Percentiles rank a stretch among this genome's conserved stretches.
Evolutionary conservation across 2,113 vertebrate genomes (phyloP).

Genomic region (Istiophorus platypterus): DNA sequence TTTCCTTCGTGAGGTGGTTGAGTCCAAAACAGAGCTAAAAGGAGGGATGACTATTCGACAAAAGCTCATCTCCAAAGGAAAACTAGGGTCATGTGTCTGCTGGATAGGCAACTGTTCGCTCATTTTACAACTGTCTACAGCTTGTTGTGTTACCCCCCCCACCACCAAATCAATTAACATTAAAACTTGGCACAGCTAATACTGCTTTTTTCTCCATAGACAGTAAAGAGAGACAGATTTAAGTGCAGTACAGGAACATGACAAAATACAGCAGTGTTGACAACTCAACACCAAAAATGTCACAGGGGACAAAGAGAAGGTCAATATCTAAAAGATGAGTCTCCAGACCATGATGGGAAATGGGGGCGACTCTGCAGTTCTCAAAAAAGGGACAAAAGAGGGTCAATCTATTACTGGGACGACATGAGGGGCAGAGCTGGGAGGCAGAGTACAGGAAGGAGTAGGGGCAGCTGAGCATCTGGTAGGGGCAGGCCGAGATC

Average conservation of each 20-base stretch:
- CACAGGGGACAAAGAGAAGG: neutral
- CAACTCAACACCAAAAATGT: neutral
- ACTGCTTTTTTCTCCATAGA: neutral
- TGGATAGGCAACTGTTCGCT: neutral
- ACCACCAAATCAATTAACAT: neutral
- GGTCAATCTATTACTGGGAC: constrained; percentile 34
- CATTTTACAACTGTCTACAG: neutral
- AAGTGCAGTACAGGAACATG: neutral
- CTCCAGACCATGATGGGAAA: neutral
- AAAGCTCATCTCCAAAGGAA: neutral
- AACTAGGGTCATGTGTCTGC: neutral
- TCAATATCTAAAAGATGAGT: neutral
- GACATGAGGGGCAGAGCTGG: constrained; percentile 1
- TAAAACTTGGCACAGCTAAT: neutral
- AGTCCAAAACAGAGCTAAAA: no score
- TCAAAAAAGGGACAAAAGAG: neutral
- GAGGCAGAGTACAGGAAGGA: neutral
- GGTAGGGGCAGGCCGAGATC: constrained; percentile 33
- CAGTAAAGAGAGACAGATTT: neutral
- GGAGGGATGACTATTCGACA: no score
- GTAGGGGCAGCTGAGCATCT: constrained; percentile 22
- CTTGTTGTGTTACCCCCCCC: neutral
- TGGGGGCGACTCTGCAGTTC: neutral
- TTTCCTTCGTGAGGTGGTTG: no score
- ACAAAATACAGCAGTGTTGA: neutral